Percentiles rank a stretch among this genome's conserved stretches.
Conservation (phyloP, 1,140 invertebrate genomes). For the Tetragnatha versicolor region DNA sequence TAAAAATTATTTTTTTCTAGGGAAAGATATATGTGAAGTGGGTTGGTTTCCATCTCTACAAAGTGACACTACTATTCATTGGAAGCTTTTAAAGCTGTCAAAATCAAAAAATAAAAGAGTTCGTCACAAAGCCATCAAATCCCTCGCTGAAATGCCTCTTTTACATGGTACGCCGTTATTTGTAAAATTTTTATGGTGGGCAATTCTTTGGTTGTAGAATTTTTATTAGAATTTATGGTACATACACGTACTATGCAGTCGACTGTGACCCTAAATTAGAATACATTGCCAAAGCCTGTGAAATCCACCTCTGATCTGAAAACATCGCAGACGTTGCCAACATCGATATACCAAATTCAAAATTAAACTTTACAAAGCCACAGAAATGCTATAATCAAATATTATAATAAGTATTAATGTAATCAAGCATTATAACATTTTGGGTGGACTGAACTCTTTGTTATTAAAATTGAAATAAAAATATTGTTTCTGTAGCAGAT, state of each 20-base stretch:
- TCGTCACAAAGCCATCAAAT: slow-evolving; percentile 16
- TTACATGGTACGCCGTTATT: slow-evolving; percentile 16
- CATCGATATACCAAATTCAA: too few relatives aligned
- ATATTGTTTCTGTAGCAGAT: too few relatives aligned
- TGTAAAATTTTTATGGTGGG: not conserved
- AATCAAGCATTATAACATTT: too few relatives aligned
- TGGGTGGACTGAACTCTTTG: too few relatives aligned
- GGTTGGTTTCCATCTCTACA: not conserved
- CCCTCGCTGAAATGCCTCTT: slow-evolving; percentile 4
- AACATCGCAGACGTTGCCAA: not conserved
- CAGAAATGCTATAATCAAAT: too few relatives aligned
- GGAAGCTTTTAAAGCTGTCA: slow-evolving; percentile 15
- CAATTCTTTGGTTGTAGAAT: not conserved
- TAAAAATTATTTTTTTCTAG: too few relatives aligned
- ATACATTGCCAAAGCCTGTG: too few relatives aligned
- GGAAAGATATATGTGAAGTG: too few relatives aligned
- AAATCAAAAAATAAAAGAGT: slow-evolving; percentile 27
- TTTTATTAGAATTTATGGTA: not conserved
- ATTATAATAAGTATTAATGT: too few relatives aligned
- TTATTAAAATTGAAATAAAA: too few relatives aligned
- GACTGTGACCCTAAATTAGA: not conserved
- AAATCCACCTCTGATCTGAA: too few relatives aligned
- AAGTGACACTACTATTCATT: not conserved
- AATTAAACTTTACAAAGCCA: too few relatives aligned
- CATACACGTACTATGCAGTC: not conserved